Evolutionary conservation across 2,888 invertebrate species (phyloP), one percentile per base, ranked within the genome.

Genomic region (Apodemia hepburni): DNA sequence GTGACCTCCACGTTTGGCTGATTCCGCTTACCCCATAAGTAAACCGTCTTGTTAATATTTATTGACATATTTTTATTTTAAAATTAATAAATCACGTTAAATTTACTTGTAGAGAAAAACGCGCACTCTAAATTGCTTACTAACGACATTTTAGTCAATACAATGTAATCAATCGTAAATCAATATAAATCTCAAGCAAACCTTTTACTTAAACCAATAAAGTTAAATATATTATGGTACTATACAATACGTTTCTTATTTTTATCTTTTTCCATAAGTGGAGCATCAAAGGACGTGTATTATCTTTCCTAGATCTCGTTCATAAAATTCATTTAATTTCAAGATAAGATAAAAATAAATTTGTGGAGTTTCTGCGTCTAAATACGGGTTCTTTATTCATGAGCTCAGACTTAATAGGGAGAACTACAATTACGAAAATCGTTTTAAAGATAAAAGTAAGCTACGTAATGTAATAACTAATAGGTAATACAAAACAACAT

Each of bases 401-500:
- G 54, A 54, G 54, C 27, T 12, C 54, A 27, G 54, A 27, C 54
- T 18, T 18, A 18, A 22, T 12, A 29, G 54, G 54, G 29, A 54
- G 54, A 29, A 22, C 51, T 51, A 51, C 51, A 51, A 54, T 54
- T 27, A 54, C 54, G 54, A 54, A 54, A 54, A 54, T 54, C 54
- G 54, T 45, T 60, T 27, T 22, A 60, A 60, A 60, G 47, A 60
- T 60, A 45, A 60, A 60, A 60, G 42, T 60, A 12, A 54, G 54
- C 27, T 35, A 61, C 18, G 61, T 61, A 15, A 47, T 45, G 61
- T 61, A 61, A 51, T 54, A 61, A 17, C 18, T 58, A 47, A 62
- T 59, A 68, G 68, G 65, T 64, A 65, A 69, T 68, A 65, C 68
- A 68, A 72, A 74, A 71, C 66, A 74, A 71, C 66, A 69, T 71